Evolutionary conservation across 2,113 vertebrate species (phyloP).

Genomic region (Sinocyclocheilus rhinocerous): DNA sequence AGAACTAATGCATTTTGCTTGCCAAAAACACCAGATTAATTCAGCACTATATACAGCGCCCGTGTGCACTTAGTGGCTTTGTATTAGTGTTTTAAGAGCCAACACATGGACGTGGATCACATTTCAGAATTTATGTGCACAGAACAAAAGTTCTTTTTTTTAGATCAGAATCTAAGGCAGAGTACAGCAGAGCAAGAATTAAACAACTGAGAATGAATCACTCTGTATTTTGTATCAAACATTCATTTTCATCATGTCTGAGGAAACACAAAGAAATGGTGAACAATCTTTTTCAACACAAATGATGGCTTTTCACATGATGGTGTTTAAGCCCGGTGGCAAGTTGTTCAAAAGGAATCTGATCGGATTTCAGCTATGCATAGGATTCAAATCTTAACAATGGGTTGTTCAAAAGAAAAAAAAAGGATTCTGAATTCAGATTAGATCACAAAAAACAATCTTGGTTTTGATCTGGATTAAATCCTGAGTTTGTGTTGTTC

Average conservation of each 20-base stretch:
- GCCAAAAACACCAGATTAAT: constrained; percentile 67
- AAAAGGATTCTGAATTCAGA: too few species aligned
- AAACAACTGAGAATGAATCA: neutral
- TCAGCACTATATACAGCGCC: constrained; percentile 48
- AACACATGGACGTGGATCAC: constrained; percentile 44
- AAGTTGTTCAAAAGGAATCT: too few species aligned
- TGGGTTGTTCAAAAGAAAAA: too few species aligned
- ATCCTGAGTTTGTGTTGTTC: too few species aligned
- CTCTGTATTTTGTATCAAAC: neutral
- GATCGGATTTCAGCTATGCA: too few species aligned
- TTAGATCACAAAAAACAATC: neutral
- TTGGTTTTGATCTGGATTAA: too few species aligned
- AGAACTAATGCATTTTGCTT: too few species aligned
- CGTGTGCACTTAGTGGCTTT: constrained; percentile 56
- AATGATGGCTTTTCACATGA: too few species aligned
- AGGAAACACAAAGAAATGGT: neutral
- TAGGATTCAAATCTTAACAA: too few species aligned
- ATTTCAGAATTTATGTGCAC: constrained; percentile 50
- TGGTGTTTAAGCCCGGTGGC: too few species aligned
- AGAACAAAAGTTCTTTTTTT: constrained; percentile 13
- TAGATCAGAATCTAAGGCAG: neutral
- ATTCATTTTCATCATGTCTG: neutral
- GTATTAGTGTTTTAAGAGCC: constrained; percentile 55
- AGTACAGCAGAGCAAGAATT: neutral
- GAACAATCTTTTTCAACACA: too few species aligned